These are phyloP conservation scores for Odontamblyopus rebecca DNA, from an alignment of 2,797 vertebrate genomes.

Conservation along the genomic window DNA sequence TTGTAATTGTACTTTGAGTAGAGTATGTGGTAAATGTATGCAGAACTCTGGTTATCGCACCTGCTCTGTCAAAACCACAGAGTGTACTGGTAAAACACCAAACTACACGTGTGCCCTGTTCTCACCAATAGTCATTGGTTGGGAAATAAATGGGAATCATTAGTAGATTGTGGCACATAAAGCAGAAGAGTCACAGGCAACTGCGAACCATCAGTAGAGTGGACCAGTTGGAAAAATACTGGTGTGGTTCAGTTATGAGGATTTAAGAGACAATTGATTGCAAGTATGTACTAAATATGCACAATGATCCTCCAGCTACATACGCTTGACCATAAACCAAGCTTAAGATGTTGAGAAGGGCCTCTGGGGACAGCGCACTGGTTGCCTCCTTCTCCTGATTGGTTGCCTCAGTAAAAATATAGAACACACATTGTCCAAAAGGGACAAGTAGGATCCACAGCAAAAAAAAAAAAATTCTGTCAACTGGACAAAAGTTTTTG, in stretches of 20 bases:
- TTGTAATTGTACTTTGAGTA: background rate
- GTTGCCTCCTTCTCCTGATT: too few relatives aligned
- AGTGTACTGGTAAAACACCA: conserved; percentile 20
- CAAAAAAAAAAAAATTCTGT: too few relatives aligned
- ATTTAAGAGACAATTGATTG: background rate
- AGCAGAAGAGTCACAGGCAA: background rate
- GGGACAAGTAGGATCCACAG: too few relatives aligned
- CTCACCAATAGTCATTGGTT: background rate
- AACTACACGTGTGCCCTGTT: conserved; percentile 53
- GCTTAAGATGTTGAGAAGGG: background rate
- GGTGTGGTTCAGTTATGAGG: background rate
- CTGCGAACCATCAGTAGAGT: background rate
- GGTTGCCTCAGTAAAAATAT: too few relatives aligned
- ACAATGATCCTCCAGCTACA: background rate
- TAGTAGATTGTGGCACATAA: background rate
- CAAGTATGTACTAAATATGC: background rate
- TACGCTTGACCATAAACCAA: background rate
- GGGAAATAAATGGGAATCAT: background rate
- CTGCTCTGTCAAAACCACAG: conserved; percentile 51
- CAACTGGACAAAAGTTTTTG: too few relatives aligned
- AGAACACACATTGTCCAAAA: too few relatives aligned
- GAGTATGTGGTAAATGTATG: conserved; percentile 8
- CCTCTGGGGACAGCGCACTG: background rate
- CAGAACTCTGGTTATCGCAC: conserved; percentile 46
- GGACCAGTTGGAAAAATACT: background rate